Percentiles rank a stretch among this genome's conserved stretches.
These are phyloP conservation scores for Huso huso DNA, from an alignment of 2,797 vertebrate genomes.

Conservation along the genomic window DNA sequence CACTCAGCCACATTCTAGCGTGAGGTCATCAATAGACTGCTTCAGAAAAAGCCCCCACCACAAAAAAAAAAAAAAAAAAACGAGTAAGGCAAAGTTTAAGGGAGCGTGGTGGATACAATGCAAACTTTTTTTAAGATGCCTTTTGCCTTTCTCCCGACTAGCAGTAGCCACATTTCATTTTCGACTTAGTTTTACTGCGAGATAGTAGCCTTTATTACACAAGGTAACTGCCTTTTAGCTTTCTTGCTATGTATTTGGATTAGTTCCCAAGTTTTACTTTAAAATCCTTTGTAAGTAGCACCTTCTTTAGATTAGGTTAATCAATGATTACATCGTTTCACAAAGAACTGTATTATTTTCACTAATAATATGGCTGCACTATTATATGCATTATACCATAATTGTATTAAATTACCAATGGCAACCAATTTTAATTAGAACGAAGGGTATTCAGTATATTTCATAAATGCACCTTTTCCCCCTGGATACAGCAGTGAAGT, in stretches of 20 bases:
- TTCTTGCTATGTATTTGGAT: no score
- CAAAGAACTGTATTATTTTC: constrained; percentile 46
- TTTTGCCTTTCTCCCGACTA: no score
- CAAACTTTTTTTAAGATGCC: constrained; percentile 32
- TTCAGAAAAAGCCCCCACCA: constrained; percentile 50
- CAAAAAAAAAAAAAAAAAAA: constrained; percentile 59
- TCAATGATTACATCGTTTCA: constrained; percentile 41
- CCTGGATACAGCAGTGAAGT: no score
- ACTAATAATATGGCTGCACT: constrained; percentile 6
- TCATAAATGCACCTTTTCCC: constrained; percentile 16
- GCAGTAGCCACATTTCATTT: no score
- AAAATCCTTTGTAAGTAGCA: not conserved
- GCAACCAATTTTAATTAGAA: constrained; percentile 48
- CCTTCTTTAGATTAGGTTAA: constrained; percentile 35
- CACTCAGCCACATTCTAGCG: constrained; percentile 67
- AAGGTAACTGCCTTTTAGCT: no score
- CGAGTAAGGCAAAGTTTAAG: constrained; percentile 63
- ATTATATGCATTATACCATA: constrained; percentile 40
- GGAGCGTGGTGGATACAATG: constrained; percentile 53
- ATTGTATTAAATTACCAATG: constrained; percentile 55
- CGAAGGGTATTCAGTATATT: constrained; percentile 26
- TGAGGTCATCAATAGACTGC: constrained; percentile 79
- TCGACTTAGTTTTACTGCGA: no score
- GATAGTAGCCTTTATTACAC: no score
- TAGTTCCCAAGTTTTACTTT: no score